Base-by-base conservation (phyloP, 1,140 invertebrate genomes). In the Drosophila nikananu region DNA sequence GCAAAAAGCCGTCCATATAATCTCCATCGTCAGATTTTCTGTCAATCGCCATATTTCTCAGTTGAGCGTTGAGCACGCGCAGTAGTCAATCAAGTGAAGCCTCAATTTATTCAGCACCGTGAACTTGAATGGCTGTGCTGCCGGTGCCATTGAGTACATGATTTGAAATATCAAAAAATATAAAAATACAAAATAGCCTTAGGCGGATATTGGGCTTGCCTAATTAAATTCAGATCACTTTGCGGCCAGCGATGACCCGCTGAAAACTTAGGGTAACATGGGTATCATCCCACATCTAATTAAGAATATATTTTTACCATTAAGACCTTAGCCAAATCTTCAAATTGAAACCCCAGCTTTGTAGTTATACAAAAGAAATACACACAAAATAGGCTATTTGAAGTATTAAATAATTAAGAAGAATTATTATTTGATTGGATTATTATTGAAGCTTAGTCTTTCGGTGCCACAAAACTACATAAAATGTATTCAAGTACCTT, bases 201-300 rank as follows among this genome's bases (percentile, higher is more conserved):
- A 67, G 37, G 17, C 63, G 76, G 37, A 73, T 30, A 37, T 66
- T 42, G 65, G 80, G 63, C 25, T 83, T 70, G 72, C 27, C 76
- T 70, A 66, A 87, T 86, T 80, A 77, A 63, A 86, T 83, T 71
- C 67, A 54, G 67, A 44, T 71, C 67, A 71, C 48, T 67, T 71
- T 65, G 46, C 49, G 27, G n/a, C 5, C 21, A 66, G 17, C 63
- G 17, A 44, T 67, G 63, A 70, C 39, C 12, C 62, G 62, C 15
- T 46, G 4, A 25, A 12, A 37, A 17, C 5, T 3, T n/a, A n/a
- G 39, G 23, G 60, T 15, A 37, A 12, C 0, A 0, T 2, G 6
- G 19, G 27, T 35, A 15, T 21, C 21, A 12, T 51, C 5, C 0
- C n/a, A 10, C 23, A 9, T 27, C 0, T n/a, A 23, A 15, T 15